These are phyloP conservation scores for Nemopilema nomurai DNA, from an alignment of 30 jellyfish, hydroid and myxozoan species.

Conservation along the genomic window DNA sequence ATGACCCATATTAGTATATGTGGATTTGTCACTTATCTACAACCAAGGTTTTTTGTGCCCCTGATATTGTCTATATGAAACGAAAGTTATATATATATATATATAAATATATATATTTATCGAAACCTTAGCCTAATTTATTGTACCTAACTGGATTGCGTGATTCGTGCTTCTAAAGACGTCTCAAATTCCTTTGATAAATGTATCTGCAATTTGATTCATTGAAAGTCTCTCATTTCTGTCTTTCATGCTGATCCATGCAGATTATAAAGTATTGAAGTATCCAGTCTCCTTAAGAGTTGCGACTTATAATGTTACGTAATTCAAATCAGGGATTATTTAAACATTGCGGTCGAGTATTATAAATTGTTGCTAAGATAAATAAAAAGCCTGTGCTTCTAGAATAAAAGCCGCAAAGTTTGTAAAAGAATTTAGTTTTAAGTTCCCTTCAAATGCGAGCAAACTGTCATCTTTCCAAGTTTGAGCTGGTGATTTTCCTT, in stretches of 20 bases:
- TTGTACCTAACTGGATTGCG: neutral
- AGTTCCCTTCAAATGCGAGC: neutral
- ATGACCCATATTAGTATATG: no score
- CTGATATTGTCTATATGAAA: no score
- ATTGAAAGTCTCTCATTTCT: neutral
- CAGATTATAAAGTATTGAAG: neutral
- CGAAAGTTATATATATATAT: no score
- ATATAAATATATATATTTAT: no score
- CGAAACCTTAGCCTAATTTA: neutral
- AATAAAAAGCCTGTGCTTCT: neutral
- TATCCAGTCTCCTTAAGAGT: neutral
- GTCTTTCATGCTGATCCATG: neutral
- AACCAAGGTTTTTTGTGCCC: no score
- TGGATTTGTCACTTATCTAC: no score
- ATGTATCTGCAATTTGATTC: neutral
- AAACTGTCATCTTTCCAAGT: neutral
- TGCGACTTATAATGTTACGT: neutral
- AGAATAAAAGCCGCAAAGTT: neutral
- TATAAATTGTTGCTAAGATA: neutral
- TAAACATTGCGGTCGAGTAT: neutral
- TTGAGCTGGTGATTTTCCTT: neutral
- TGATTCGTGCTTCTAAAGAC: neutral
- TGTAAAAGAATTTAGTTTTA: no score
- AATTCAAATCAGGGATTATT: neutral
- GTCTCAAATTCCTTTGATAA: neutral